Conservation (phyloP, 2,888 invertebrate species). For the Tenthredo mesomela region DNA sequence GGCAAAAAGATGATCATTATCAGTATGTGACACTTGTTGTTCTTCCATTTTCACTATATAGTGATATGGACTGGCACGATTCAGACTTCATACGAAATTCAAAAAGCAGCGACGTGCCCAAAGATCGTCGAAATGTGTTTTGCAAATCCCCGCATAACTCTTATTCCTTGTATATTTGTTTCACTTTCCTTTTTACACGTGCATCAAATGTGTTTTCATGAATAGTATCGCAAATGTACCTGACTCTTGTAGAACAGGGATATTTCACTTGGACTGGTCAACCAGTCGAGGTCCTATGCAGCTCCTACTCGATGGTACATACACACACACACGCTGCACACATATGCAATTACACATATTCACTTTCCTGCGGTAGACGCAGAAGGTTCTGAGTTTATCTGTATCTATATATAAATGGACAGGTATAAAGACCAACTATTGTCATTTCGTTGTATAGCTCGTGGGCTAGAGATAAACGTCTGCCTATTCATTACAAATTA, state of each 20-base stretch:
- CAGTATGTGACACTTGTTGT: not conserved
- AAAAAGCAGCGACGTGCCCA: not conserved
- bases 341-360: not conserved
- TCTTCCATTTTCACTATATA: not conserved
- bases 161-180: not conserved
- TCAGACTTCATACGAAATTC: not conserved
- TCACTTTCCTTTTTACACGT: no score
- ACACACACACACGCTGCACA: not conserved
- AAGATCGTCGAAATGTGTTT: no score
- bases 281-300: not conserved
- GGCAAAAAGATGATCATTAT: not conserved
- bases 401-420: conserved; percentile 22
- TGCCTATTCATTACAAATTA: conserved; percentile 82
- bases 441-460: conserved; percentile 49
- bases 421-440: conserved; percentile 51
- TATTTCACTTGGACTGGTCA: not conserved
- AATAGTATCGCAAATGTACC: not conserved
- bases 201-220: no score
- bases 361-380: not conserved
- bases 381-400: not conserved
- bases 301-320: not conserved
- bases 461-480: conserved; percentile 58
- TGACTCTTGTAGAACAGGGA: not conserved
- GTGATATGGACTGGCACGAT: not conserved
- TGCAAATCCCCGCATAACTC: not conserved